Evolutionary conservation across 2,797 vertebrate genomes (phyloP).

Genomic region (Trematomus bernacchii): DNA sequence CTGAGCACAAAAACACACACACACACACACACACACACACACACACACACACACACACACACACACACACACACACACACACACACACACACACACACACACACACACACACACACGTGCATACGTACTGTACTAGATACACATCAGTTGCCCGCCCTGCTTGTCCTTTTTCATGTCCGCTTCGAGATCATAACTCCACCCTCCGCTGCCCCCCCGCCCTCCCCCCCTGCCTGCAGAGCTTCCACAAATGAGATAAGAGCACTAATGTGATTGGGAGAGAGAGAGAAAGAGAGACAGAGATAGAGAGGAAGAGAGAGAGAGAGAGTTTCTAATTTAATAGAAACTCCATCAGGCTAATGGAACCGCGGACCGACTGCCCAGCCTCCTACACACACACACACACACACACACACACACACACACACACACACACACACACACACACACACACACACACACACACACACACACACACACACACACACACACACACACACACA

Average conservation of each 20-base stretch:
- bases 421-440: neutral
- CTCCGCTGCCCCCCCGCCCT: neutral
- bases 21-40: neutral
- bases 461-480: constrained; percentile 34
- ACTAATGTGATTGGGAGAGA: constrained; percentile 86
- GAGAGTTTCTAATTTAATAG: constrained; percentile 84
- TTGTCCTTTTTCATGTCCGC: constrained; percentile 77
- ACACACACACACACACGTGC: neutral
- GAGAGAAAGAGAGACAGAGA: constrained; percentile 51
- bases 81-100: neutral
- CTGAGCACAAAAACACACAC: neutral
- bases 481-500: neutral
- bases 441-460: neutral
- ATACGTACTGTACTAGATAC: constrained; percentile 16
- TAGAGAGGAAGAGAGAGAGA: constrained; percentile 60
- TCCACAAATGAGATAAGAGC: constrained; percentile 86
- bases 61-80: neutral
- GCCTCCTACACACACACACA: constrained; percentile 37
- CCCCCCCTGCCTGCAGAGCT: constrained; percentile 63
- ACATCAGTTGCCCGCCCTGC: constrained; percentile 35
- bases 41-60: neutral
- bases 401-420: neutral
- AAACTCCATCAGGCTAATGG: constrained; percentile 86
- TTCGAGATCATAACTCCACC: constrained; percentile 75
- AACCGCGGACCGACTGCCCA: constrained; percentile 70